Base-by-base conservation (phyloP, 2,113 vertebrate species). In the Salminus brasiliensis region DNA sequence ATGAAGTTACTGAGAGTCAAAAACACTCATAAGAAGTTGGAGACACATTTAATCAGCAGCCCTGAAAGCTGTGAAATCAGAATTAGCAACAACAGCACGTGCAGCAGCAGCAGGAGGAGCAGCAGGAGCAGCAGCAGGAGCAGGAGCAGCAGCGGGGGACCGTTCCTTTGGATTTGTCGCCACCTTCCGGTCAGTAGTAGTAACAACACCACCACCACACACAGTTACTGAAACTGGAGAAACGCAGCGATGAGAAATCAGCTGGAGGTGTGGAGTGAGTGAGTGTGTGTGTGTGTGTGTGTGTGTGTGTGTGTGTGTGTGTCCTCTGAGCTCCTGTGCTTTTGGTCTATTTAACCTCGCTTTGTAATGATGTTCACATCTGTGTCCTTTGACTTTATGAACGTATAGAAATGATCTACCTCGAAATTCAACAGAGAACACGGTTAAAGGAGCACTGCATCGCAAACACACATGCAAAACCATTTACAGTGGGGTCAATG, bases 161-260 rank as follows among this genome's bases (percentile, higher is more conserved):
- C 47, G 13, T 69, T 47, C 15, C 82, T 87, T 88, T 79, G 79
- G 49, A 29, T 86, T 47, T 82, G 76, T 18, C 83, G 83, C 88
- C 89, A 78, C 77, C 89, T 82, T 13, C 86, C 86, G 91, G 85
- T 75, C 71, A 47, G 12, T 25, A 25, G 7, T 2, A 10, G 52
- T 52, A 55, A 15, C 4, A 29, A 49, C 65, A 57, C n/a, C n/a
- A n/a, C n/a, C 47, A 23, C 47, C 18, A n/a, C n/a, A n/a, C n/a
- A n/a, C 39, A 25, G 10, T 23, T 5, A 66, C n/a, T 23, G 25
- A 25, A 15, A 76, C 16, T 9, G 2, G 9, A 9, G 36, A 18
- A 49, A 47, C 18, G 15, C 3, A 5, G 45, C 45, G 12, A 16
- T 6, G 18, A 49, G 21, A 49, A 43, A 43, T 43, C 41, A 11